Evolutionary conservation across 2,888 invertebrate genomes (phyloP).

Genomic region (Tanytarsus gracilentus): DNA sequence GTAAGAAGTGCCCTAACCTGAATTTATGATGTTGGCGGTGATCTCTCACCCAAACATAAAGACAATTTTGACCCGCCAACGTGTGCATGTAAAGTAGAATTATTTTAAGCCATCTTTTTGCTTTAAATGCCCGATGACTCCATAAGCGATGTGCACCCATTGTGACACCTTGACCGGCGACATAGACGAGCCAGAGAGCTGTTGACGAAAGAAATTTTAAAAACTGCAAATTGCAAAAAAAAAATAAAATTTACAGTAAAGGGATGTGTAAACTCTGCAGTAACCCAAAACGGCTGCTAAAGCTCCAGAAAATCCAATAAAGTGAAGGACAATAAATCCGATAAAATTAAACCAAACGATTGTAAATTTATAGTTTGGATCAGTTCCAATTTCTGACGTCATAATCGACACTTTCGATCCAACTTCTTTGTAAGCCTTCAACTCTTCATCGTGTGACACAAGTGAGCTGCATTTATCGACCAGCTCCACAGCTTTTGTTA

Average conservation of each 20-base stretch:
- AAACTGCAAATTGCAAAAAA: constrained; percentile 12
- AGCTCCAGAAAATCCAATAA: constrained; percentile 37
- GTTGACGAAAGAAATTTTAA: constrained; percentile 32
- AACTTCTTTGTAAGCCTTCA: constrained; percentile 29
- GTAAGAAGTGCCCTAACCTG: no score
- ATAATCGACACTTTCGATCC: constrained; percentile 29
- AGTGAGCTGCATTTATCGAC: background rate
- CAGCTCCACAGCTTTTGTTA: constrained; percentile 9
- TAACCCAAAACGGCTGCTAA: constrained; percentile 32
- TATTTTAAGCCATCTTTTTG: constrained; percentile 51
- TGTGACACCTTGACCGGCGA: constrained; percentile 55
- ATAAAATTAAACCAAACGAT: constrained; percentile 56
- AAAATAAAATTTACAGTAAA: constrained; percentile 39
- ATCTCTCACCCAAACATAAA: constrained; percentile 70
- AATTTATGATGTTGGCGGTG: constrained; percentile 76
- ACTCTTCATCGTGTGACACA: constrained; percentile 17
- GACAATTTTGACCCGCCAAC: constrained; percentile 66
- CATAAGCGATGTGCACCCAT: constrained; percentile 74
- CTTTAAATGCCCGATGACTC: constrained; percentile 71
- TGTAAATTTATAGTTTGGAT: constrained; percentile 44
- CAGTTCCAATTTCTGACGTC: constrained; percentile 45
- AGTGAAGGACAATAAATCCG: constrained; percentile 51
- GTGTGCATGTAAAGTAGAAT: constrained; percentile 58
- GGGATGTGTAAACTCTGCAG: constrained; percentile 35
- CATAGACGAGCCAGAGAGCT: constrained; percentile 35